A percentile compares a stretch with the other conserved stretches of the same genome.
Conservation (phyloP, 2,888 invertebrate species). For the Sphecodes monilicornis region DNA sequence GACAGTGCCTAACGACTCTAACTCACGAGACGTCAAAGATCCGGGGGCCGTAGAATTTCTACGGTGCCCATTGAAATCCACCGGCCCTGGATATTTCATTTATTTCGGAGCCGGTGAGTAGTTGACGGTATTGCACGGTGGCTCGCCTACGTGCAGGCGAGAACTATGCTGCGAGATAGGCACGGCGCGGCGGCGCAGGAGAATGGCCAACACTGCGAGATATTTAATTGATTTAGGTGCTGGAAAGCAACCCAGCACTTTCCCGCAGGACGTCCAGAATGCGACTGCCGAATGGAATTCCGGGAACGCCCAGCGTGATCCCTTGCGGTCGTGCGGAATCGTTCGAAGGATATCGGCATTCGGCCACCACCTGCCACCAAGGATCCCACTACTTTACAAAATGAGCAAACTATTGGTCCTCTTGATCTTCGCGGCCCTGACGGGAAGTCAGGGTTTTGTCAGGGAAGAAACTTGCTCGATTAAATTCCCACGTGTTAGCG, state of each 20-base stretch:
- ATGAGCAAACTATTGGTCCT: conserved; percentile 55
- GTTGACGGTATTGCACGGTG: background rate
- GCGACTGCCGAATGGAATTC: conserved; percentile 77
- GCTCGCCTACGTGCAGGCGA: conserved; percentile 18
- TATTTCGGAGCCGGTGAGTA: conserved; percentile 1
- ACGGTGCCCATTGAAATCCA: background rate
- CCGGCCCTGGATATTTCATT: background rate
- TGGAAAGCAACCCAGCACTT: conserved; percentile 66
- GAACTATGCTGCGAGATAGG: conserved; percentile 24
- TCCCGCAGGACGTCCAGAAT: conserved; percentile 74
- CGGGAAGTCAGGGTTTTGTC: conserved; percentile 2
- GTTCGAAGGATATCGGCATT: conserved; percentile 70
- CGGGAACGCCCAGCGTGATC: conserved; percentile 70
- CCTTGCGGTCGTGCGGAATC: conserved; percentile 70
- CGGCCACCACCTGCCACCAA: conserved; percentile 58
- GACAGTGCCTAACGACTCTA: no score
- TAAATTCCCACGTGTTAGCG: conserved; percentile 19
- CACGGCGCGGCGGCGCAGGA: background rate
- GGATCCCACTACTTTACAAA: conserved; percentile 42
- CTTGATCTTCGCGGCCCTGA: conserved; percentile 20
- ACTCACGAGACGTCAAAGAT: background rate
- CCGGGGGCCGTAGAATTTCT: background rate
- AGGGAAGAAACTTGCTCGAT: background rate
- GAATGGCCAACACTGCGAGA: conserved; percentile 64
- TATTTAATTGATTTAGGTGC: conserved; percentile 80